A percentile compares a stretch with the other conserved stretches of the same genome.
Conservation (phyloP, 1,140 invertebrate species). For the Scaptomyza pallida region DNA sequence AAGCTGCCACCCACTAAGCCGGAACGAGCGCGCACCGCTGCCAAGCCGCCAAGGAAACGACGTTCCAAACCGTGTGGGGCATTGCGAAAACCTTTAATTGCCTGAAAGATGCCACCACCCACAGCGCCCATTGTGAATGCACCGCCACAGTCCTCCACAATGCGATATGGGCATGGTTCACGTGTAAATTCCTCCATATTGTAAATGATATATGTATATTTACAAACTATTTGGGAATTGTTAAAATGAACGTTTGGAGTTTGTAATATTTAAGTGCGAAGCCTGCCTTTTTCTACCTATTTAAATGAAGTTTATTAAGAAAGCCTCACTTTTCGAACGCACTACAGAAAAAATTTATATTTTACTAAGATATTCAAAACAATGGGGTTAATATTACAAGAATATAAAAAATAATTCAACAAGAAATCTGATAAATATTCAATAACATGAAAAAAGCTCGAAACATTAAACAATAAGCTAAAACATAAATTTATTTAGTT, state of each 20-base stretch:
- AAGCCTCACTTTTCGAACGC: too few relatives aligned
- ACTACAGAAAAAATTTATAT: too few relatives aligned
- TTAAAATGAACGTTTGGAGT: neutral
- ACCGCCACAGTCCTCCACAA: constrained; percentile 66
- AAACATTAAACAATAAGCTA: too few relatives aligned
- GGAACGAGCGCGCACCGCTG: constrained; percentile 45
- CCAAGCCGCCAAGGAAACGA: constrained; percentile 43
- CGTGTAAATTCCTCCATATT: constrained; percentile 64
- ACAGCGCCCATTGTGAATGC: constrained; percentile 67
- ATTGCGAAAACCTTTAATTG: constrained; percentile 65
- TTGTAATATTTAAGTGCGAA: neutral
- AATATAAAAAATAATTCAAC: too few relatives aligned
- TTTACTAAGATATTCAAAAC: too few relatives aligned
- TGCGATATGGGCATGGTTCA: constrained; percentile 67
- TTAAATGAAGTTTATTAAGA: too few relatives aligned
- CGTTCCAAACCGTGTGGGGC: constrained; percentile 51
- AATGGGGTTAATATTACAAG: too few relatives aligned
- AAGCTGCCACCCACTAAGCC: constrained; percentile 54
- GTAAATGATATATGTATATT: neutral
- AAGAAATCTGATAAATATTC: neutral
- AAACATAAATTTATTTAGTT: neutral
- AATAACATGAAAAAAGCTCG: neutral
- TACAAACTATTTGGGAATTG: neutral
- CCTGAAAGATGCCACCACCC: constrained; percentile 59
- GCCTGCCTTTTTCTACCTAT: too few relatives aligned